A percentile compares a stretch with the other conserved stretches of the same genome.
Evolutionary conservation across 2,888 invertebrate genomes (phyloP).

Genomic region (Steromphala cineraria): DNA sequence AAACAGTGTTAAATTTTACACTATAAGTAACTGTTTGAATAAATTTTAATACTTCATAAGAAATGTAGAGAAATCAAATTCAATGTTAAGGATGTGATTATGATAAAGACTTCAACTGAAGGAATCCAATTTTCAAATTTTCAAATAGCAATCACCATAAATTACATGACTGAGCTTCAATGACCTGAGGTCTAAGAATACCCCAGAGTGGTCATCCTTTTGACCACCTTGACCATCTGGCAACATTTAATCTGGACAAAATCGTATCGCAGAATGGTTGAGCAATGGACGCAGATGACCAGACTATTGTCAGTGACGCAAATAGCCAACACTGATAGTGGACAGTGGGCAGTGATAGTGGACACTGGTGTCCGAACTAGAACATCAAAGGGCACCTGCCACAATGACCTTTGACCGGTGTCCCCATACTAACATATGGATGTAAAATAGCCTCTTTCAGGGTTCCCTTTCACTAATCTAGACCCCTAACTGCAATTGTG

Average conservation of each 20-base stretch:
- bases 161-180: background rate
- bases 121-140: too few species aligned
- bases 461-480: background rate
- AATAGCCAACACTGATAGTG: background rate
- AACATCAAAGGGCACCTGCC: conserved; percentile 17
- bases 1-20: too few species aligned
- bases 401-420: conserved; percentile 10
- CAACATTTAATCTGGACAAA: background rate
- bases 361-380: background rate
- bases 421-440: conserved; percentile 12
- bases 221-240: background rate
- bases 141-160: too few species aligned
- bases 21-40: too few species aligned
- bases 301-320: too few species aligned
- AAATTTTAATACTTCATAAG: too few species aligned
- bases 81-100: too few species aligned
- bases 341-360: conserved; percentile 14
- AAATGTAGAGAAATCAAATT: too few species aligned
- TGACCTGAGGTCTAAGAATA: background rate
- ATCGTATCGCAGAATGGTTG: background rate
- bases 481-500: conserved; percentile 15
- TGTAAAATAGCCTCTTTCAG: background rate
- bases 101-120: too few species aligned
- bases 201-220: background rate
- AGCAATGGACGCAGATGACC: background rate